phyloP scores from a whole-genome alignment of 2,888 invertebrate species.

The Harmothoe impar region DNA sequence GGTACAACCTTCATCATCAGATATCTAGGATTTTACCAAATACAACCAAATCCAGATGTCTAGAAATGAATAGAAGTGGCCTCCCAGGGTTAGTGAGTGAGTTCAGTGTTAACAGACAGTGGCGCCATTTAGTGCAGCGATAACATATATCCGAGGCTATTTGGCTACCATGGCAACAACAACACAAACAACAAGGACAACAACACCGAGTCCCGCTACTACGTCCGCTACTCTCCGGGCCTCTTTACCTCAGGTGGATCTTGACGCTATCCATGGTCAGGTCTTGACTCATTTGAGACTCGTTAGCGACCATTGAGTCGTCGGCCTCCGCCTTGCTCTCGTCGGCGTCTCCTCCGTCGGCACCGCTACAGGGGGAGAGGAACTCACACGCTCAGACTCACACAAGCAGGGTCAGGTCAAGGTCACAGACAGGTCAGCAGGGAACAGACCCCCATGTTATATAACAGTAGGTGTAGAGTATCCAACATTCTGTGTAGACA shows the following conservation, averaged over 20 bases:
- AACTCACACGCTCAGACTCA: constrained; percentile 55
- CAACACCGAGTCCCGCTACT: background rate
- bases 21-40: no score
- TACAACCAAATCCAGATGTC: no score
- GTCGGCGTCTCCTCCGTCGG: constrained; percentile 61
- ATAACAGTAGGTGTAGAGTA: no score
- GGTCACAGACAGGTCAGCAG: background rate
- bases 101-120: background rate
- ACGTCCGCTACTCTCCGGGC: background rate
- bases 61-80: no score
- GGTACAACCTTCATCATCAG: no score
- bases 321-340: constrained; percentile 65
- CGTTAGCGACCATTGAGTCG: constrained; percentile 62
- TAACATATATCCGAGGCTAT: background rate
- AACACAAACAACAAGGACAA: background rate
- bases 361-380: constrained; percentile 40
- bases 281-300: constrained; percentile 64
- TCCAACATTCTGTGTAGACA: no score
- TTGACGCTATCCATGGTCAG: constrained; percentile 97
- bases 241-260: constrained; percentile 86
- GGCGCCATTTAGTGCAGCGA: background rate
- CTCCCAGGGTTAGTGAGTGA: no score
- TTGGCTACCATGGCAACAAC: background rate
- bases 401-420: constrained; percentile 37
- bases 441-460: no score